Evolutionary conservation across 1,140 invertebrate genomes (phyloP), one percentile per base, ranked within the genome.

Genomic region (Nasonia vitripennis): DNA sequence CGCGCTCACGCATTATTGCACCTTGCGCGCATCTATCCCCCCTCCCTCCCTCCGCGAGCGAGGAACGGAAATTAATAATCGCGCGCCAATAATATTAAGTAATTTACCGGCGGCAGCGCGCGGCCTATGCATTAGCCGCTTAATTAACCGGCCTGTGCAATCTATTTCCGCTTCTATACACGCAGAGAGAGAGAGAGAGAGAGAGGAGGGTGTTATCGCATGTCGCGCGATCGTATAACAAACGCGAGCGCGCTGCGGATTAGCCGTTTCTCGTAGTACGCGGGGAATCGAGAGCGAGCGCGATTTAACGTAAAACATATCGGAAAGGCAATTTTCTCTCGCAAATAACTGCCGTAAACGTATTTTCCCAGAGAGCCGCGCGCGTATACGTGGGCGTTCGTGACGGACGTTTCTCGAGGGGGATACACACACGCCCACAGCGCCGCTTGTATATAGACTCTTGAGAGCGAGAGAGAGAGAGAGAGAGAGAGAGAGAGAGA

Each of bases 11-110:
- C 78, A 62, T 85, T 79, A 62, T 45, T 85, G 48, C 84, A 81
- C 79, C 78, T 81, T 81, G 84, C 84, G 84, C 79, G 9, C 82
- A 12, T 45, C 79, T 84, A 79, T 84, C 83, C 67, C 45, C 10
- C 7, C 37, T 9, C 37, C 83, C 67, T 23, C 10, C 7, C 37
- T 9, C 37, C 37, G 37, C 37, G 37, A 41, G 14, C 27, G 27
- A 37, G 34, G 34, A 6, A n/a, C 31, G n/a, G 48, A 48, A 81
- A 81, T 85, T 85, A 85, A 85, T 85, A 85, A 85, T 75, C 68
- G 70, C 41, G 9, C 6, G 41, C 10, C 79, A 78, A 81, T 81
- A 81, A 85, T 81, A 81, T 78, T 81, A 51, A 81, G 79, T 78
- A 77, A 81, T 85, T 81, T 81, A 81, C 34, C 34, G 34, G 34